Base-by-base conservation (phyloP, 2,888 invertebrate species). In the Tanytarsus gracilentus region DNA sequence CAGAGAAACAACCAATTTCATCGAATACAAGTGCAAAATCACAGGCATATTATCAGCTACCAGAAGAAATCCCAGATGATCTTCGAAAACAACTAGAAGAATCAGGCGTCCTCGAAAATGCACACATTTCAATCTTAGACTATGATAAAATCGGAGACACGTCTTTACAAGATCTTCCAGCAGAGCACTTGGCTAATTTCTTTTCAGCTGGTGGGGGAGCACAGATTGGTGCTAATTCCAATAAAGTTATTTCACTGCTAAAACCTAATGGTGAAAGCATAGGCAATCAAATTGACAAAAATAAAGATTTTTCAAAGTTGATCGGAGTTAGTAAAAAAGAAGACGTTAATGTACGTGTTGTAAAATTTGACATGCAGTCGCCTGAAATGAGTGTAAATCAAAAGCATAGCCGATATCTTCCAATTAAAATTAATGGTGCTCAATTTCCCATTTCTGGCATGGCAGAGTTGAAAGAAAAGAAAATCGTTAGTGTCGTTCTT, bases 61-160 rank as follows among this genome's bases (percentile, higher is more conserved):
- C 92, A 9, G 90, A 89, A 67, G 91, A 92, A 76, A 90, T 91
- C 5, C 92, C 92, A 4, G 90, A 89, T 64, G 91, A 92, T 66
- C 77, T 92, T 49, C 79, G 90, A 39, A 81, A 88, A 69, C 91
- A 92, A 67, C 74, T 92, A 4, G 73, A 91, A 49, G 84, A 86
- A 52, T 91, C 91, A 0, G 92, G 92, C 36, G 91, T 92, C 66
- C 75, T 92, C 61, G 86, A 87, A 65, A 88, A 91, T 68, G 91
- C 91, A 48, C 88, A 91, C 66, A 91, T 92, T 62, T 90, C 91
- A 65, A 80, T 92, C 51, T 74, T 91, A 62, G 90, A 91, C 73
- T 91, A 91, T 67, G 90, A 91, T 68, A 90, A 91, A 76, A 84
- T 89, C 39, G 90, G 91, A 27, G 90, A 88, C 63, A 88, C 88